Base-by-base conservation (phyloP, 2,888 invertebrate genomes). In the Synergus gifuensis region DNA sequence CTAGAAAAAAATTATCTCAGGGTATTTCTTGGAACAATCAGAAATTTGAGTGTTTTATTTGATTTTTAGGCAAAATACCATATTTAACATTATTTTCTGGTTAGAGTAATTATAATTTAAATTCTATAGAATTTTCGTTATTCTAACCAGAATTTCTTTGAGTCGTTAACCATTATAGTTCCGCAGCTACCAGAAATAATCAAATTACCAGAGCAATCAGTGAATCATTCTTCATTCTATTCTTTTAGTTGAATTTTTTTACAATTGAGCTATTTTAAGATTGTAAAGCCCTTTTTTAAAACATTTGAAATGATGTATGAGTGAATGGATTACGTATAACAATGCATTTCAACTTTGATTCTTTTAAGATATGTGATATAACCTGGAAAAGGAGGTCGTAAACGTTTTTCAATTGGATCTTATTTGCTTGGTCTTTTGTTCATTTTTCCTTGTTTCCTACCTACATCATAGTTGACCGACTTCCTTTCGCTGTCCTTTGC, bases 401-500 rank as follows among this genome's bases (percentile, higher is more conserved):
- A 60, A 36, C 49, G 16, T 73, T 73, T 69, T 46, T 49, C 22
- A 67, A 36, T 54, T 54, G 28, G 11, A 54, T 54, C n/a, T 67
- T 67, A 22, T 67, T 67, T 67, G 11, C 44, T 44, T 67, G 22
- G 44, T 46, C 44, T 12, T 44, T 67, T 67, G 18, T 18, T 46
- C 67, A 46, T 42, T 14, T 42, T 46, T 12, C 18, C 67, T 44
- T 44, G 22, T 67, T 42, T 67, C 22, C 22, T 54, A 73, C 16
- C 73, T 54, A 14, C 28, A 54, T 54, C 36, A 73, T 73, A 54
- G 73, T 73, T 40, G 73, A 73, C 54, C 73, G 73, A 54, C 36
- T 73, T 73, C 54, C 54, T 73, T 54, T 54, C 36, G 28, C 73
- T 36, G 54, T 54, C 36, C 73, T 54, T 73, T 28, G 54, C 49